Evolutionary conservation across 1,140 invertebrate species (phyloP).

Genomic region (Heliconius congener): DNA sequence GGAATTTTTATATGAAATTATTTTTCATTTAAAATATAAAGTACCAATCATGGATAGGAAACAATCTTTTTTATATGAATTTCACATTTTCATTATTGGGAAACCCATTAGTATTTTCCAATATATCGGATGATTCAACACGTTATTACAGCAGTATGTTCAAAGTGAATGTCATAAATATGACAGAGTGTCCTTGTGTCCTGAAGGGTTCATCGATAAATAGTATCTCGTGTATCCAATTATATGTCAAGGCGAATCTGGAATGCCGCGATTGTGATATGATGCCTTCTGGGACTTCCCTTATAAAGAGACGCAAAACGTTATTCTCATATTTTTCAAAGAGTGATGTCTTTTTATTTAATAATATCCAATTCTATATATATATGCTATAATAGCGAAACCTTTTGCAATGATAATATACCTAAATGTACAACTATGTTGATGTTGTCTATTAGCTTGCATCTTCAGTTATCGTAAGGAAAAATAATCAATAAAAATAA

Average conservation of each 20-base stretch:
- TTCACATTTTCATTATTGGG: neutral
- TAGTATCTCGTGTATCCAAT: constrained; percentile 65
- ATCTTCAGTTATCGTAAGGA: too few species aligned
- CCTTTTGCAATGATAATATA: too few species aligned
- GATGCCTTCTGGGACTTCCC: constrained; percentile 44
- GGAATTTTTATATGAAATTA: neutral
- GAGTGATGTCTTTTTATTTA: constrained; percentile 8
- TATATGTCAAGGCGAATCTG: constrained; percentile 63
- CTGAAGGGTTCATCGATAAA: constrained; percentile 54
- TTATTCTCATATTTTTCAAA: constrained; percentile 23
- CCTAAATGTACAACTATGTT: too few species aligned
- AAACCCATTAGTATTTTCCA: neutral
- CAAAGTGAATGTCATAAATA: constrained; percentile 5
- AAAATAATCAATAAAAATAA: too few species aligned
- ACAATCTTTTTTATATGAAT: too few species aligned
- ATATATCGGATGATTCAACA: neutral
- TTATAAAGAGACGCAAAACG: constrained; percentile 21
- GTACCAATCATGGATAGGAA: neutral
- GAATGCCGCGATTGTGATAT: constrained; percentile 51
- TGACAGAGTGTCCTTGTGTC: constrained; percentile 33
- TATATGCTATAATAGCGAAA: neutral
- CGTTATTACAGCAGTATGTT: constrained; percentile 3
- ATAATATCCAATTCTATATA: neutral
- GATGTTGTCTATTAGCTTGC: too few species aligned
- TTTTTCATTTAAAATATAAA: neutral